Evolutionary conservation across 2,888 invertebrate species (phyloP).

Genomic region (Idaea dimidiata): DNA sequence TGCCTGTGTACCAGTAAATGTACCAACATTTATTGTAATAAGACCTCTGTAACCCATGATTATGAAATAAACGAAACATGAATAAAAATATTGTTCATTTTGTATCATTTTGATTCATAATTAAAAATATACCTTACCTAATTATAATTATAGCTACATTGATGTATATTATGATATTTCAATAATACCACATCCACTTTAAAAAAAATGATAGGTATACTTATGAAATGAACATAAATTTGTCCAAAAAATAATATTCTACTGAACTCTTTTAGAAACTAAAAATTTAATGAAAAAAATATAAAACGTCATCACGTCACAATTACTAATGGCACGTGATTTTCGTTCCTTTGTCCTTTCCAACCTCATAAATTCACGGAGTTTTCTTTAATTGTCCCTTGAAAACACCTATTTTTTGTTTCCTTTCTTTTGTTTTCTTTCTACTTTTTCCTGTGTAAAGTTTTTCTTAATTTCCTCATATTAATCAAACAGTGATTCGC

Average conservation of each 20-base stretch:
- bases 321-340: not conserved
- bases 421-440: not conserved
- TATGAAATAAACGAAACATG: no score
- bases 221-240: not conserved
- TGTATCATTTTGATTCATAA: no score
- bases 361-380: conserved; percentile 1
- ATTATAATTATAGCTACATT: no score
- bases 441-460: not conserved
- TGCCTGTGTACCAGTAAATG: no score
- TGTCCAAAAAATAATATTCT: not conserved
- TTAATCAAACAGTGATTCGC: not conserved
- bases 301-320: not conserved
- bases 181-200: no score
- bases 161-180: no score
- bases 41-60: no score
- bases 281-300: not conserved
- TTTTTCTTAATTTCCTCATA: not conserved
- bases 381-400: conserved; percentile 1
- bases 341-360: not conserved
- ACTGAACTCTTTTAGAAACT: not conserved
- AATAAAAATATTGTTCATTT: no score
- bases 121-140: no score
- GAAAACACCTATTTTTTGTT: not conserved
- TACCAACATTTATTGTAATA: no score
- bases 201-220: no score